Conservation (phyloP, 2,888 invertebrate genomes). For the Plebejus melissa region DNA sequence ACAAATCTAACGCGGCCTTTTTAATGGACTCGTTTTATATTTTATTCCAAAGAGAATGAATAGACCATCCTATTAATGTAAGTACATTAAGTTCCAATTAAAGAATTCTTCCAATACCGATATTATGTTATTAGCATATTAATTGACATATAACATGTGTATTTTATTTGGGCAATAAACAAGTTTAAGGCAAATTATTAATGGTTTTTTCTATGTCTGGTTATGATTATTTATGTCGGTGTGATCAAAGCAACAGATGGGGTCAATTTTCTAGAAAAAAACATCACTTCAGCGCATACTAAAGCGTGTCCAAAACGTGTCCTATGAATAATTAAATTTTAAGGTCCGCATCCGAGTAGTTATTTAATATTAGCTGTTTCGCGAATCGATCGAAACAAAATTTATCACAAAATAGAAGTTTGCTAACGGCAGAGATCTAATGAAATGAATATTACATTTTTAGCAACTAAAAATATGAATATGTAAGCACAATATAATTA, state of each 20-base stretch:
- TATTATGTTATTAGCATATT: conserved; percentile 21
- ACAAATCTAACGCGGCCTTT: neutral
- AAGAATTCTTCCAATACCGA: conserved; percentile 5
- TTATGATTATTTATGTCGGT: conserved; percentile 18
- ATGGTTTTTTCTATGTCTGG: conserved; percentile 15
- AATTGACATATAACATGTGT: conserved; percentile 20
- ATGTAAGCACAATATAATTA: no score
- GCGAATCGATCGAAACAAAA: neutral
- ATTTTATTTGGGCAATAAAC: conserved; percentile 20
- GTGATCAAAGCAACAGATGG: conserved; percentile 11
- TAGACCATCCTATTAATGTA: neutral
- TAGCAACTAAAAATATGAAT: neutral
- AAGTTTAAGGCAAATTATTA: conserved; percentile 16
- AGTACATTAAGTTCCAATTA: conserved; percentile 16
- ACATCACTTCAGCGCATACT: neutral
- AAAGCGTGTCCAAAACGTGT: neutral
- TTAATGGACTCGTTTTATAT: neutral
- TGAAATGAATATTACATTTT: neutral
- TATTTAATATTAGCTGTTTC: neutral
- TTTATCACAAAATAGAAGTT: neutral
- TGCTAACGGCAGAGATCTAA: neutral
- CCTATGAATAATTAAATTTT: conserved; percentile 4
- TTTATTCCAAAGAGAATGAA: neutral
- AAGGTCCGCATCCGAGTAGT: neutral
- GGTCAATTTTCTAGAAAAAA: conserved; percentile 18